Evolutionary conservation across 2,888 invertebrate species (phyloP).

Genomic region (Branchipolynoe longqiensis): DNA sequence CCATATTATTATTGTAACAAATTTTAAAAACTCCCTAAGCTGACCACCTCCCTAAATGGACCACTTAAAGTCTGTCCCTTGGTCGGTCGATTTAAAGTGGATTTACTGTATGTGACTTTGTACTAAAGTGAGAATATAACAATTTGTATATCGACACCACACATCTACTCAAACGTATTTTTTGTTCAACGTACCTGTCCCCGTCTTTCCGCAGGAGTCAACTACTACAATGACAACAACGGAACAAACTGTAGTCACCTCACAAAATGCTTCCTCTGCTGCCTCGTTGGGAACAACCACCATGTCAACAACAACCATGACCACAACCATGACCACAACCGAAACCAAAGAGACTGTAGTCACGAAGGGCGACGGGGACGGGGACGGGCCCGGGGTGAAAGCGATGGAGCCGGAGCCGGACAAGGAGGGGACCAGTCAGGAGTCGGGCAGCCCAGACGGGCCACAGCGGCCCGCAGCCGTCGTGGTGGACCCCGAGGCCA

Average conservation of each 20-base stretch:
- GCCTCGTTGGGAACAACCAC: constrained; percentile 24
- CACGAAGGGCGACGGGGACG: neutral
- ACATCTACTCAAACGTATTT: too few species aligned
- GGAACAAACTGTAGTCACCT: constrained; percentile 64
- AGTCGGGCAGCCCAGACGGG: neutral
- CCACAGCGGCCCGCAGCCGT: constrained; percentile 65
- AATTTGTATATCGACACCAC: too few species aligned
- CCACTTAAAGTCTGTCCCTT: too few species aligned
- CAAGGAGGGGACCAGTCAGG: neutral
- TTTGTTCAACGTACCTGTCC: too few species aligned
- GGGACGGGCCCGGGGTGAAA: neutral
- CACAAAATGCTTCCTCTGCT: constrained; percentile 39
- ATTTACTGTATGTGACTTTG: too few species aligned
- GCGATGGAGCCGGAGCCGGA: neutral
- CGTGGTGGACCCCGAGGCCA: constrained; percentile 18
- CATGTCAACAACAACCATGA: constrained; percentile 59
- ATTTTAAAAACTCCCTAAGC: too few species aligned
- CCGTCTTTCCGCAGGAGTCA: too few species aligned
- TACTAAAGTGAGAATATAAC: too few species aligned
- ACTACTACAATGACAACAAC: constrained; percentile 40
- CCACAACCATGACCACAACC: constrained; percentile 20
- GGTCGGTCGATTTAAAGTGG: too few species aligned
- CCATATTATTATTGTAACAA: too few species aligned
- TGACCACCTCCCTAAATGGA: too few species aligned
- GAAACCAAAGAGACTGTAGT: constrained; percentile 39